Evolutionary conservation across 2,797 vertebrate genomes (phyloP).

Genomic region (Gymnodraco acuticeps): DNA sequence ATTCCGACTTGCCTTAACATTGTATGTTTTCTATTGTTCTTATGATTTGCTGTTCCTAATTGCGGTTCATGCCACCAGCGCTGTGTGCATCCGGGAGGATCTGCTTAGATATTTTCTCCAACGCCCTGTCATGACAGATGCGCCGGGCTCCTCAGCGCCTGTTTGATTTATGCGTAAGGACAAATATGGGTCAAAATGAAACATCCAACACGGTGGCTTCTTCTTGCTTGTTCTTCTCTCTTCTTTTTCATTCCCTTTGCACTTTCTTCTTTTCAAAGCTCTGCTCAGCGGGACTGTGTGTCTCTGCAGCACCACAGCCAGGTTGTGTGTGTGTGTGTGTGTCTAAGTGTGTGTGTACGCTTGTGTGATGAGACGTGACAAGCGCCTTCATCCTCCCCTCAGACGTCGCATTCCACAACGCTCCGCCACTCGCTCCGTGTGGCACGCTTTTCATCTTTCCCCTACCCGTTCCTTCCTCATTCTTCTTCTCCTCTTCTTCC

Average conservation of each 20-base stretch:
- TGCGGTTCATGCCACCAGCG: conserved; percentile 68
- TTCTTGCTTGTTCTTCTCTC: conserved; percentile 80
- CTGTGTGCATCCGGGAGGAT: conserved; percentile 57
- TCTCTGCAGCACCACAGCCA: conserved; percentile 67
- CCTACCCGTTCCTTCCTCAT: conserved; percentile 62
- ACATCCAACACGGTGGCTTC: conserved; percentile 78
- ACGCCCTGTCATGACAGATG: conserved; percentile 68
- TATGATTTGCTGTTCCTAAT: conserved; percentile 71
- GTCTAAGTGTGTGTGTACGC: conserved; percentile 35
- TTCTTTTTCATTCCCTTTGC: conserved; percentile 81
- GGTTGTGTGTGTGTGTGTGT: conserved; percentile 54
- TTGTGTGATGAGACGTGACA: conserved; percentile 82
- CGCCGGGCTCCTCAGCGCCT: conserved; percentile 71
- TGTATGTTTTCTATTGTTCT: conserved; percentile 52
- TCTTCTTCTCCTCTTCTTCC: conserved; percentile 50
- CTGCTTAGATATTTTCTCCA: conserved; percentile 67
- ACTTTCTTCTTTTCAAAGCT: conserved; percentile 83
- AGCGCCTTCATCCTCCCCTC: conserved; percentile 85
- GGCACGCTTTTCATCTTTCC: conserved; percentile 79
- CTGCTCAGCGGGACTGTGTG: conserved; percentile 75
- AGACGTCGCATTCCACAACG: conserved; percentile 78
- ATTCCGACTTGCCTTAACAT: conserved; percentile 45
- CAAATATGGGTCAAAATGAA: conserved; percentile 84
- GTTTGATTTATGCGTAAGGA: conserved; percentile 80
- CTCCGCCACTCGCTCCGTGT: conserved; percentile 75